Evolutionary conservation across 1,140 invertebrate species (phyloP), one percentile per base, ranked within the genome.

Genomic region (Gonatopus flavifemur): DNA sequence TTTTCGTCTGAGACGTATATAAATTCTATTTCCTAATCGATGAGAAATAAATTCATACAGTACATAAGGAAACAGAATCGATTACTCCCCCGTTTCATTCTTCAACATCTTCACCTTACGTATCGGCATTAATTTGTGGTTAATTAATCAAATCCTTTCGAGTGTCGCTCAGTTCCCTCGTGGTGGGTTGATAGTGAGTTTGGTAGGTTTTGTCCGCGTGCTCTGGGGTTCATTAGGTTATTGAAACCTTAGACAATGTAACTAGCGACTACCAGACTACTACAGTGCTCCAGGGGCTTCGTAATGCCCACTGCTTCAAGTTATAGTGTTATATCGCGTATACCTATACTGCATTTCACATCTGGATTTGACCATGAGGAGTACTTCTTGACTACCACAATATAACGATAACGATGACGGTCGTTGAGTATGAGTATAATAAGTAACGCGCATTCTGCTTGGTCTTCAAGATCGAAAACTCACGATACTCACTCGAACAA

Each of bases 241-340:
- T 71, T 66, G 71, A 73, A 74, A 67, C 69, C 71, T 70, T 71
- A 73, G 68, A 65, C 63, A 63, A 65, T 62, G 64, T 69, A 62
- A 68, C 64, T 66, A 57, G 58, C 57, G 55, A 49, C 52, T 56
- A 51, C 46, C 57, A 49, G 51, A 55, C n/a, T n/a, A n/a, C n/a
- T 50, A 65, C 52, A 59, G 57, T 54, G 61, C 61, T 70, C 62
- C 38, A 63, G 61, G 62, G 71, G 71, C 69, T 75, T 72, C 70
- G 59, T 67, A 67, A 68, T 70, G 63, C 71, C 56, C 51, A 50
- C 46, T 69, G 46, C 49, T 37, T 43, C 42, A 48, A 52, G 31
- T 49, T 43, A n/a, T n/a, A n/a, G n/a, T n/a, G n/a, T n/a, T n/a
- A n/a, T n/a, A n/a, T n/a, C n/a, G n/a, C n/a, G n/a, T n/a, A n/a